Evolutionary conservation across 2,888 invertebrate genomes (phyloP), one percentile per base, ranked within the genome.

Genomic region (Heterodera filipjevi): DNA sequence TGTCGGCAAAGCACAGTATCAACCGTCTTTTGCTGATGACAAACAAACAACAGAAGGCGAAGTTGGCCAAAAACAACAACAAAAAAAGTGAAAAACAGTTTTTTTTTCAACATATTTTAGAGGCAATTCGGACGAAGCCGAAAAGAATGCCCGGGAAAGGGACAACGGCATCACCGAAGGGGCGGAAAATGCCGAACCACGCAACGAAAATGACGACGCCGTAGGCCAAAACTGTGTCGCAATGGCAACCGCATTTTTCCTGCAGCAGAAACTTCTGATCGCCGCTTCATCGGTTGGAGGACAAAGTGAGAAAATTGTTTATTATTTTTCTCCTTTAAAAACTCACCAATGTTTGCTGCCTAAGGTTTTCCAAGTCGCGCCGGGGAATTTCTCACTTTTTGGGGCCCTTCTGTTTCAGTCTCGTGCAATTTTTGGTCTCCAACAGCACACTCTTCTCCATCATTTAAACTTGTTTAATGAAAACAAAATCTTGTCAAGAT

Each of bases 401-500:
- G 39, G 39, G 8, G 39, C 12, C 39, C 12, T 39, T 39, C 8
- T 39, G 39, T 39, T 53, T 53, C 6, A 6, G 53, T 53, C 22
- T 53, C 22, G n/a, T 6, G 22, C 53, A 53, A n/a, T 53, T 53
- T 53, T 19, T 6, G 6, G 53, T 22, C 53, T 53, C 39, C 8
- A 49, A 49, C 19, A 14, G 49, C 14, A 49, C 12, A 44, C 22
- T n/a, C n/a, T 59, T 59, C 22, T 59, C 27, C 59, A 1, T 27
- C 27, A 27, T 59, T 59, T 59, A 5, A 59, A 59, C 59, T 8
- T 10, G 10, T 27, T n/a, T 59, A 8, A 30, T 27, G 10, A 22
- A 53, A 59, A 59, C 59, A 30, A 59, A 59, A 59, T 59, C 59
- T 59, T 59, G 59, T n/a, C 59, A 59, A 59, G 27, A 59, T 59